Base-by-base conservation (phyloP, 1,140 invertebrate genomes). In the Paralvinella palmiformis region DNA sequence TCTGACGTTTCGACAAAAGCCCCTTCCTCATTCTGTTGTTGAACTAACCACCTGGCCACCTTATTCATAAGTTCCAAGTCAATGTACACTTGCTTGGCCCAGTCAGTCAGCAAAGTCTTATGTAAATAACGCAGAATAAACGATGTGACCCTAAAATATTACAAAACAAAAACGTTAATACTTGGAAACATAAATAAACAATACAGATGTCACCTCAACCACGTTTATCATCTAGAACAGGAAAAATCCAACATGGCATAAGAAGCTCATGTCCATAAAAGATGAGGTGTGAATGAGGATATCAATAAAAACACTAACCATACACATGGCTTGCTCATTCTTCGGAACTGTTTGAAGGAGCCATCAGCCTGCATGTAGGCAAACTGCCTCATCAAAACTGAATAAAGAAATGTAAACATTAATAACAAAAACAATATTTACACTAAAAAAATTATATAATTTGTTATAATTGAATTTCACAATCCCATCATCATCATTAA, bases 301-400 rank as follows among this genome's bases (percentile, higher is more conserved):
- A n/a, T 22, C 6, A 1, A 44, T 36, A 5, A 6, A 52, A n/a
- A 22, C 52, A 52, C 61, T 33, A 20, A 63, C 61, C 50, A 50
- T 24, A 63, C 48, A 35, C 37, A 63, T n/a, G 61, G 52, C 29
- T 57, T 27, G 17, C 17, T n/a, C 10, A 33, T 24, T 58, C 61
- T 58, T 15, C 58, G 22, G 33, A 65, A 65, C 44, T 37, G 20
- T 17, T 57, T 60, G 24, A 29, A 60, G 17, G 57, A 61, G 15
- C 63, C 63, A 65, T 65, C 58, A 6, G 17, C 36, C 22, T 57
- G 32, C 63, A 60, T 60, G 31, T 61, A 65, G 15, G 63, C 37
- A 60, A 62, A 65, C 48, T 60, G 63, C n/a, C 58, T 63, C 17
- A 41, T 35, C 3, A 65, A 36, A 10, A 64, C 62, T 64, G 52